Evolutionary conservation across 2,888 invertebrate genomes (phyloP), one percentile per base, ranked within the genome.

Genomic region (Molorchus minor): DNA sequence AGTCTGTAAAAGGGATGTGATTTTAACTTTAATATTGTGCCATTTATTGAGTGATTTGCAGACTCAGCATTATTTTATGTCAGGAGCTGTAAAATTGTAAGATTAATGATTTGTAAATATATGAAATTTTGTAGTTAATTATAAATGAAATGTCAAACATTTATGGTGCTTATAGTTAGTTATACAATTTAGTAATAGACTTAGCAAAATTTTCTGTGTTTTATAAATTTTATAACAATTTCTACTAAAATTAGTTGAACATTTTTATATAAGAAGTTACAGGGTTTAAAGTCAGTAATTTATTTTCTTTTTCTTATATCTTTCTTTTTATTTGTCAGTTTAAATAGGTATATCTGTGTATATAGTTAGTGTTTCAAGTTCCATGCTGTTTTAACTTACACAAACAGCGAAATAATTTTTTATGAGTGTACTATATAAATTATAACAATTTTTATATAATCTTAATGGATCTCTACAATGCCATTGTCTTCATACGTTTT

Each of bases 141-240:
- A 70, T 64, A 58, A 65, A 65, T 58, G 51, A 70, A 77, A 77
- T 77, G 77, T 78, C 75, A 77, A 78, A 78, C 74, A 71, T 75
- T 73, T 73, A 77, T 77, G 79, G 79, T 79, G 79, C 79, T 79
- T 77, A 71, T 68, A 68, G 64, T n/a, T n/a, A n/a, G n/a, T 65
- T 68, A 63, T 64, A 68, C 62, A 70, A 62, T 65, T 68, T 65
- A 52, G 52, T 67, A 62, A 65, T 63, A 67, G 68, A 62, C 60
- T 60, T 72, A 72, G 73, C 66, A 58, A 68, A 72, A 71, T 71
- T 69, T 73, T 73, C 71, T 71, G 72, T 71, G 71, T 73, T 74
- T 73, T 71, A 74, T 73, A 73, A 71, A 73, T 72, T 73, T 71
- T 73, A 73, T 72, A 72, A 65, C 67, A 64, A 68, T 71, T 71